Percentiles rank a stretch among this genome's conserved stretches.
Conservation (phyloP, 2,888 invertebrate species). For the Drosophila ezoana region DNA sequence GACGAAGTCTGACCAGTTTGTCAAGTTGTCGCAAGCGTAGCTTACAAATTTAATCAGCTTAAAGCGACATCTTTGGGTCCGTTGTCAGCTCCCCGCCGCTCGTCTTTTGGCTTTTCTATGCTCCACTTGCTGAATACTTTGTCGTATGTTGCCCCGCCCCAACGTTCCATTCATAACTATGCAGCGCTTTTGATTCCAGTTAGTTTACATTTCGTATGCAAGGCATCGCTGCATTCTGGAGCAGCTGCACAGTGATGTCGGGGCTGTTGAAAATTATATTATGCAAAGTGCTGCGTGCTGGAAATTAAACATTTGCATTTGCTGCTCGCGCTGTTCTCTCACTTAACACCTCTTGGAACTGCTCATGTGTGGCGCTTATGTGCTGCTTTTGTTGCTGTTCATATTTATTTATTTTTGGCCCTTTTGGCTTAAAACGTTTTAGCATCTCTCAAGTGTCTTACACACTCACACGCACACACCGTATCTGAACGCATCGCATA, state of each 20-base stretch:
- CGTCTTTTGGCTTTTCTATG: conserved; percentile 21
- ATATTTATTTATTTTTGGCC: conserved; percentile 79
- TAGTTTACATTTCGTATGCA: conserved; percentile 72
- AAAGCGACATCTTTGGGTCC: conserved; percentile 44
- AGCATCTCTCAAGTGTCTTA: conserved; percentile 71
- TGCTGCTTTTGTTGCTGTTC: conserved; percentile 36
- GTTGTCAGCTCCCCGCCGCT: conserved; percentile 1
- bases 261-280: conserved; percentile 46
- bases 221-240: conserved; percentile 64
- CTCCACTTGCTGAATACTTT: conserved; percentile 54
- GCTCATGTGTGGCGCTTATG: conserved; percentile 73
- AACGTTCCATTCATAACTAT: conserved; percentile 67
- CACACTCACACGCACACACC: conserved; percentile 35
- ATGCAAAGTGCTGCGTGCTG: conserved; percentile 51
- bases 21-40: conserved; percentile 67
- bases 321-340: conserved; percentile 37
- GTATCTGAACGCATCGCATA: conserved; percentile 46
- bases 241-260: conserved; percentile 64
- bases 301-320: conserved; percentile 64
- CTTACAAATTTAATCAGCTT: conserved; percentile 82
- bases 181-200: conserved; percentile 70
- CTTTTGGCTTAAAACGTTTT: conserved; percentile 70
- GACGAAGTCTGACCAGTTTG: conserved; percentile 64
- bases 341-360: conserved; percentile 68
- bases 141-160: conserved; percentile 9